Conservation (phyloP, 2,888 invertebrate species). For the Phania funesta region DNA sequence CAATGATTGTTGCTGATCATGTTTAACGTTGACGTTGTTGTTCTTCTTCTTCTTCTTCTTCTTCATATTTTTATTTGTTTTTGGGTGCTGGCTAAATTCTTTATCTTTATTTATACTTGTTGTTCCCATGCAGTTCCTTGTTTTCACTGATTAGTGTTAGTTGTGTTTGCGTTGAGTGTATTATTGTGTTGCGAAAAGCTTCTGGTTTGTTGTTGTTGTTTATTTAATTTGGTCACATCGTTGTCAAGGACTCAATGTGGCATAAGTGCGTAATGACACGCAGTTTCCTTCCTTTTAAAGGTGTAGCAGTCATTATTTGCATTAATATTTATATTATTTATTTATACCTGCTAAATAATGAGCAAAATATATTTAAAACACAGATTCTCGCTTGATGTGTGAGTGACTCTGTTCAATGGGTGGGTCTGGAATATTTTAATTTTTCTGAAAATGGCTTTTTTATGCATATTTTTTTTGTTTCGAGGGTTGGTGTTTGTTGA, state of each 20-base stretch:
- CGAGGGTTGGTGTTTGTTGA: neutral
- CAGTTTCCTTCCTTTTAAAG: constrained; percentile 30
- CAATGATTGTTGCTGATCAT: constrained; percentile 64
- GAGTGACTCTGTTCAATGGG: neutral
- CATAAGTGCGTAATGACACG: constrained; percentile 53
- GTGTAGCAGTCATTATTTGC: constrained; percentile 36
- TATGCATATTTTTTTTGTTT: neutral
- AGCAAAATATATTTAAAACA: neutral
- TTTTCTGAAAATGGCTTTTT: neutral
- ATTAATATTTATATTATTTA: constrained; percentile 40
- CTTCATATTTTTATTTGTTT: constrained; percentile 4
- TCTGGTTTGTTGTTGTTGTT: constrained; percentile 43
- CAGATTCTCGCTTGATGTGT: neutral
- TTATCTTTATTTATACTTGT: neutral
- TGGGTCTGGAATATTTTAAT: neutral
- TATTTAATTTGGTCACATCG: constrained; percentile 16
- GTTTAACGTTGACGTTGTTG: constrained; percentile 58
- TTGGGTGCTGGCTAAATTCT: constrained; percentile 24
- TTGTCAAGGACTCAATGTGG: constrained; percentile 11
- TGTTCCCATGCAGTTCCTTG: constrained; percentile 32
- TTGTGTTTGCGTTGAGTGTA: constrained; percentile 53
- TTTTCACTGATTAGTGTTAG: neutral
- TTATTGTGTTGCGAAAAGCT: constrained; percentile 56
- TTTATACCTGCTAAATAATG: neutral
- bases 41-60: neutral